Evolutionary conservation across 2,888 invertebrate genomes (phyloP).

Genomic region (Siphonodentalium dalli): DNA sequence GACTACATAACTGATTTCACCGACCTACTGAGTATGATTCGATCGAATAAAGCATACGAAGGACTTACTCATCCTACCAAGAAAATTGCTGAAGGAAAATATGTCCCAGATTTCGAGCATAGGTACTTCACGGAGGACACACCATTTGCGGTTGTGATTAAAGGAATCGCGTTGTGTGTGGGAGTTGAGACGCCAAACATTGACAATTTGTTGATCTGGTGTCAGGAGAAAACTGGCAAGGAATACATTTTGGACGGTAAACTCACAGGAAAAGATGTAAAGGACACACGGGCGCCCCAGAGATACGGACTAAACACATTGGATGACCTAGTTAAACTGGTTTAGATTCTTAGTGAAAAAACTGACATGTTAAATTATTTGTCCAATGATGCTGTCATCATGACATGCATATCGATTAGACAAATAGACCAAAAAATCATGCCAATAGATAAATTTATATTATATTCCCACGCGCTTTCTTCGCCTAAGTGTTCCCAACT

Average conservation of each 20-base stretch:
- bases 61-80: conserved; percentile 30
- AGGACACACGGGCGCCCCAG: conserved; percentile 32
- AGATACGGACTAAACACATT: conserved; percentile 27
- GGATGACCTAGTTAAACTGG: too few relatives aligned
- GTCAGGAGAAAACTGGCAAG: conserved; percentile 34
- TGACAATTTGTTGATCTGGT: conserved; percentile 40
- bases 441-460: too few relatives aligned
- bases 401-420: too few relatives aligned
- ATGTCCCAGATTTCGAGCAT: conserved; percentile 30
- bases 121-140: conserved; percentile 38
- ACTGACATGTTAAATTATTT: too few relatives aligned
- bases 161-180: conserved; percentile 32
- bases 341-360: too few relatives aligned
- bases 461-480: too few relatives aligned
- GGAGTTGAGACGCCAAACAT: conserved; percentile 32
- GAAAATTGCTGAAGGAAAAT: conserved; percentile 16
- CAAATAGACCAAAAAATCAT: too few relatives aligned
- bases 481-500: too few relatives aligned
- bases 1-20: conserved; percentile 27
- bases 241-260: conserved; percentile 32
- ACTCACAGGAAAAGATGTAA: conserved; percentile 32
- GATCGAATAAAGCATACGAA: conserved; percentile 31
- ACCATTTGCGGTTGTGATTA: conserved; percentile 35
- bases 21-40: conserved; percentile 19
- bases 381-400: too few relatives aligned